These are phyloP conservation scores for Clanis bilineata DNA, from an alignment of 2,888 invertebrate species.

Conservation along the genomic window DNA sequence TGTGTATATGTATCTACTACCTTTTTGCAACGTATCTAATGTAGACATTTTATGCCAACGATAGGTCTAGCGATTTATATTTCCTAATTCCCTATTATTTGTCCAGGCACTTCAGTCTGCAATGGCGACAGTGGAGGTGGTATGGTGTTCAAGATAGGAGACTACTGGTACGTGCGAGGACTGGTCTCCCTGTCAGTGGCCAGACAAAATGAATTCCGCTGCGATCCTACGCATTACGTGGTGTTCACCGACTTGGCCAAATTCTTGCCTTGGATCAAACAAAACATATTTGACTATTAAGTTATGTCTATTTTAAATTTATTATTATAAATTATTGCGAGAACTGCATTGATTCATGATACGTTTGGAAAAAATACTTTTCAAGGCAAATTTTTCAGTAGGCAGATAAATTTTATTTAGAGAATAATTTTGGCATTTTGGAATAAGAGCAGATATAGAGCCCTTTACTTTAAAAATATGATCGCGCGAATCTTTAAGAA, in stretches of 20 bases:
- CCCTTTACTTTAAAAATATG: too few species aligned
- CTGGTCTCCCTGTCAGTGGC: constrained; percentile 83
- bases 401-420: too few species aligned
- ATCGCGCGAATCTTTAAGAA: too few species aligned
- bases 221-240: constrained; percentile 83
- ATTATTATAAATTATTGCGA: background rate
- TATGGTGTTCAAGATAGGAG: constrained; percentile 70
- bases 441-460: too few species aligned
- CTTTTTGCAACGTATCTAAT: too few species aligned
- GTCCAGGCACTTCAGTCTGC: constrained; percentile 82
- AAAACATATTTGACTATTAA: constrained; percentile 45
- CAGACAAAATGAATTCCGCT: constrained; percentile 79
- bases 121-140: constrained; percentile 80
- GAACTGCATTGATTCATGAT: too few species aligned
- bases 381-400: too few species aligned
- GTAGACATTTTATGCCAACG: too few species aligned
- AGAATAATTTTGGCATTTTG: too few species aligned
- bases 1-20: too few species aligned
- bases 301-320: background rate
- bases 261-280: constrained; percentile 78
- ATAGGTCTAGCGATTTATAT: too few species aligned
- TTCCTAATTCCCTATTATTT: constrained; percentile 17
- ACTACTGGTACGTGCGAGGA: constrained; percentile 72
- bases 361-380: background rate
- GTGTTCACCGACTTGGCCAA: constrained; percentile 84